Evolutionary conservation across 35 echinoderm and acorn worm genomes (phyloP).

Genomic region (Eucidaris tribuloides): DNA sequence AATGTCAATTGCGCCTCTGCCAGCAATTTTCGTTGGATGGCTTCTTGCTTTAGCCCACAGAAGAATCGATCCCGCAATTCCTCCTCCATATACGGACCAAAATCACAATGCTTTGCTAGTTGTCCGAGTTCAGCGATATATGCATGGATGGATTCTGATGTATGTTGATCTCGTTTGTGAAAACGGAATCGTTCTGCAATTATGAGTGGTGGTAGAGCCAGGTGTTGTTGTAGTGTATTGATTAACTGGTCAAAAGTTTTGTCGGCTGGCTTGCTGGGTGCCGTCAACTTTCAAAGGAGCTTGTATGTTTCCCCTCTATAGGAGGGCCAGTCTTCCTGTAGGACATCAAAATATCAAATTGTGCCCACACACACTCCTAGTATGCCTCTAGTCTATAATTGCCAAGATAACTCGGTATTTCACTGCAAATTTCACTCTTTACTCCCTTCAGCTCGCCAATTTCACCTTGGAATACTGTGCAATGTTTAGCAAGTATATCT

Average conservation of each 20-base stretch:
- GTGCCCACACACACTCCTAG: too few species aligned
- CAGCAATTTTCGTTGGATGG: too few species aligned
- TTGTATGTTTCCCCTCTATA: not conserved
- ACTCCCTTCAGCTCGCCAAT: too few species aligned
- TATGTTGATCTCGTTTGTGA: not conserved
- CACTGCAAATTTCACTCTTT: too few species aligned
- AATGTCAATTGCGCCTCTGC: too few species aligned
- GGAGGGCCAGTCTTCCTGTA: not conserved
- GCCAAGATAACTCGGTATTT: too few species aligned
- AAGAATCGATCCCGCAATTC: constrained; percentile 33
- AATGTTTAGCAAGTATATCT: too few species aligned
- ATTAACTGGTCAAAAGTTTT: constrained; percentile 2
- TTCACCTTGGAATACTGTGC: too few species aligned
- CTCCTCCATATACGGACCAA: constrained; percentile 31
- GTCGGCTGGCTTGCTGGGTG: not conserved
- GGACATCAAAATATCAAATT: not conserved
- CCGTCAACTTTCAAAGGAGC: not conserved
- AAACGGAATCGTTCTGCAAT: constrained; percentile 30
- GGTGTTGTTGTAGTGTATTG: not conserved
- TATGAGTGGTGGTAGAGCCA: constrained; percentile 9
- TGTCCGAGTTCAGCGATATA: constrained; percentile 29
- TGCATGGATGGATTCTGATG: not conserved
- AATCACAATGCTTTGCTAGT: constrained; percentile 42
- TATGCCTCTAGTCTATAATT: too few species aligned
- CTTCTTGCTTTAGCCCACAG: constrained; percentile 30